These are phyloP conservation scores for Pteropus alecto DNA, from an alignment of 2,113 vertebrate genomes.

Conservation along the genomic window DNA sequence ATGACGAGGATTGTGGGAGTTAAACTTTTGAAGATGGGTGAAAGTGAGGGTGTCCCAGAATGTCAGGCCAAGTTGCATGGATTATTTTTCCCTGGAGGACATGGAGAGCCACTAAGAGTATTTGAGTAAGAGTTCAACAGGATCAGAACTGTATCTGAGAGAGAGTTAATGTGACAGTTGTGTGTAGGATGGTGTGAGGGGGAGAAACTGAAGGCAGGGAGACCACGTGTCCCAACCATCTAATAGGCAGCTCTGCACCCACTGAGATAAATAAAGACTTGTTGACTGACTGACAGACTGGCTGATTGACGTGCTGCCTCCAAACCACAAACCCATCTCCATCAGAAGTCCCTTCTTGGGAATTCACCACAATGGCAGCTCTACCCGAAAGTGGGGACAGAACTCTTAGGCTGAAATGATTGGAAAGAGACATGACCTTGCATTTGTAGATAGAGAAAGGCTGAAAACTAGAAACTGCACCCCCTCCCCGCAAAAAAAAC, in stretches of 20 bases:
- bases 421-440: neutral
- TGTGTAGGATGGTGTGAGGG: conserved; percentile 40
- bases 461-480: neutral
- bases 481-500: neutral
- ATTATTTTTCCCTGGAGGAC: neutral
- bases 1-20: neutral
- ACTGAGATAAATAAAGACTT: conserved; percentile 66
- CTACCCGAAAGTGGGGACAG: neutral
- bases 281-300: conserved; percentile 63
- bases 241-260: conserved; percentile 34
- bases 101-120: neutral
- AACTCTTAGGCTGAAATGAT: neutral
- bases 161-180: conserved; percentile 47
- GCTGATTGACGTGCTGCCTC: conserved; percentile 54
- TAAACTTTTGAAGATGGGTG: neutral
- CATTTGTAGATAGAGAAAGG: neutral
- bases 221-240: neutral
- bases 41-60: neutral
- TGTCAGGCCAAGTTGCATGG: neutral
- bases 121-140: conserved; percentile 14
- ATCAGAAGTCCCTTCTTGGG: neutral
- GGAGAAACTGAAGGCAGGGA: neutral
- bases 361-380: neutral
- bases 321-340: conserved; percentile 11
- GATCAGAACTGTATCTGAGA: neutral